Conservation (phyloP, 2,797 vertebrate species). For the Chloroceryle inda region DNA sequence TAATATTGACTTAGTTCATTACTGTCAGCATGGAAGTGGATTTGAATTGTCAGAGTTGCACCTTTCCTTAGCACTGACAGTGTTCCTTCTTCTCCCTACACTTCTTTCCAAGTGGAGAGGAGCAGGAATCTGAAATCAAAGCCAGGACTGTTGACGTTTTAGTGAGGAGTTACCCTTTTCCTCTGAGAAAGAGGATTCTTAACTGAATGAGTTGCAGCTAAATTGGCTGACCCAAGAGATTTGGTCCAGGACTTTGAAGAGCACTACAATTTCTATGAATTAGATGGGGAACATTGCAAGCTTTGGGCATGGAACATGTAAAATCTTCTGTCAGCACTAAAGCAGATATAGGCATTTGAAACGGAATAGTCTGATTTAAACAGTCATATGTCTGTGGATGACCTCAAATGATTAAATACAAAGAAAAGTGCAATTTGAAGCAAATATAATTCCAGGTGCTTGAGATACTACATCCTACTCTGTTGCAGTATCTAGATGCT, state of each 20-base stretch:
- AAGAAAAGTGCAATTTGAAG: background rate
- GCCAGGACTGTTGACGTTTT: background rate
- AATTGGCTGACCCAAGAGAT: background rate
- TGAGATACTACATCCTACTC: background rate
- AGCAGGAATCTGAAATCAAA: background rate
- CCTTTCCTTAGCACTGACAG: background rate
- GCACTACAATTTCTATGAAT: background rate
- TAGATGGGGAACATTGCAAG: background rate
- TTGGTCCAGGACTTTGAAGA: background rate
- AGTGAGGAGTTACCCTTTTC: background rate
- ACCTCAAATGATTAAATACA: background rate
- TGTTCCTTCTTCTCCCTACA: background rate
- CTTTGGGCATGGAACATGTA: background rate
- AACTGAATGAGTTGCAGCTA: background rate
- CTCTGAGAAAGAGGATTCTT: background rate
- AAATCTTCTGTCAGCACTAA: background rate
- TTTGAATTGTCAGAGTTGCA: background rate
- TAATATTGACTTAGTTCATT: background rate
- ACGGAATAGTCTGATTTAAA: background rate
- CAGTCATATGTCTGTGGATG: background rate
- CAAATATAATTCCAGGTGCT: background rate
- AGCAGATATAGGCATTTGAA: background rate
- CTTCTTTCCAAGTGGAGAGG: background rate
- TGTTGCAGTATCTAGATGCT: background rate
- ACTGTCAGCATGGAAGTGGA: background rate